These are phyloP conservation scores for Paratilapia polleni DNA, from an alignment of 2,113 vertebrate species.

Conservation along the genomic window DNA sequence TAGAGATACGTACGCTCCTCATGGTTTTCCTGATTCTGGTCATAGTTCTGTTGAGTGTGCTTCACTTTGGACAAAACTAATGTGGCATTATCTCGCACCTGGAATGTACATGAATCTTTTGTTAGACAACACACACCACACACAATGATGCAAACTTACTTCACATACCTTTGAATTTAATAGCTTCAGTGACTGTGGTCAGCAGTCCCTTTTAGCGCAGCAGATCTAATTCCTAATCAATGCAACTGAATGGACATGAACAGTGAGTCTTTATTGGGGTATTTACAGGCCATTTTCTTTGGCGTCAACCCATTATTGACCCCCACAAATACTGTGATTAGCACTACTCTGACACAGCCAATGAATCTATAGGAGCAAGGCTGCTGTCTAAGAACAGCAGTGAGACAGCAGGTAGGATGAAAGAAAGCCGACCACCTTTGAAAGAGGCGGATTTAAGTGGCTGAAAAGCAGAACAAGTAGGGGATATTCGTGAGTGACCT, in stretches of 20 bases:
- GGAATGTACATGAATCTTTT: constrained; percentile 60
- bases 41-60: constrained; percentile 90
- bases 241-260: constrained; percentile 31
- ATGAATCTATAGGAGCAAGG: constrained; percentile 27
- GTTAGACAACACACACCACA: constrained; percentile 11
- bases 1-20: constrained; percentile 88
- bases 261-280: constrained; percentile 44
- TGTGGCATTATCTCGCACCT: constrained; percentile 94
- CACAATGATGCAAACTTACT: background rate
- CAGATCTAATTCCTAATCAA: constrained; percentile 63
- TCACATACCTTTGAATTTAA: constrained; percentile 11
- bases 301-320: constrained; percentile 52
- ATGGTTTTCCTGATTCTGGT: constrained; percentile 94
- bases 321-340: constrained; percentile 59
- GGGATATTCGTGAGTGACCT: constrained; percentile 56
- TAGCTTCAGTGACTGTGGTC: constrained; percentile 24
- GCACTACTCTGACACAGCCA: constrained; percentile 35
- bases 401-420: background rate
- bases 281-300: constrained; percentile 60
- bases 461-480: constrained; percentile 28
- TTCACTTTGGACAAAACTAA: constrained; percentile 90
- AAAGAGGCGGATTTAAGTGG: constrained; percentile 38
- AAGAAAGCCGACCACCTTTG: constrained; percentile 17
- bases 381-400: constrained; percentile 19
- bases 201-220: constrained; percentile 11